Base-by-base conservation (phyloP, 2,888 invertebrate species). In the Adelphocoris suturalis region DNA sequence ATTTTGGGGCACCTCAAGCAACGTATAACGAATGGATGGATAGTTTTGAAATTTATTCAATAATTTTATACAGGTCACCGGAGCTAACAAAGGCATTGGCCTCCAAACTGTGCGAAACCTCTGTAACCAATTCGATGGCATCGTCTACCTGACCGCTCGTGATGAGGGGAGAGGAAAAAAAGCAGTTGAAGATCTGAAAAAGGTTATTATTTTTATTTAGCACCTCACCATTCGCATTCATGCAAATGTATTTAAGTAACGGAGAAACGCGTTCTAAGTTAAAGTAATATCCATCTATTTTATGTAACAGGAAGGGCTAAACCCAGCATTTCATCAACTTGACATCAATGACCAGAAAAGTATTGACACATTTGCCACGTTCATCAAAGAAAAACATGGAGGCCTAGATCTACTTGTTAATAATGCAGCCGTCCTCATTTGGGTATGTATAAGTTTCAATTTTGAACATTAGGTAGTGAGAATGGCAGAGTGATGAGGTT, bases 341-440 rank as follows among this genome's bases (percentile, higher is more conserved):
- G 97, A 97, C 92, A 94, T 97, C 86, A 95, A 94, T 2, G 94
- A 96, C 91, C 93, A 93, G 55, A 93, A 93, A 1, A 96, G 96
- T 92, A 93, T 97, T 9, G 93, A 94, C 86, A 93, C 91, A 5
- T 95, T 97, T 91, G 94, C 94, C 11, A 94, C 95, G 91, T 95
- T 95, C 92, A 92, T 97, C 0, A 94, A 95, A 92, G 93, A 93
- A 23, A 95, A 94, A 47, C 94, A 97, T 92, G 96, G 95, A 0
- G 96, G 96, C 0, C 93, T 97, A 3, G 96, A 97, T 93, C 92
- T 97, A 81, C 94, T 97, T 76, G 94, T 97, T 0, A 97, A 97
- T 92, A 97, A 97, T 93, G 97, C 97, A 11, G 97, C 95, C 0
- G 96, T 96, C 89, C 96, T 96, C 0, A 96, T 95, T 37, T 7